Percentiles rank a stretch among this genome's conserved stretches.
phyloP scores from a whole-genome alignment of 2,113 vertebrate species.

The Tympanuchus pallidicinctus region DNA sequence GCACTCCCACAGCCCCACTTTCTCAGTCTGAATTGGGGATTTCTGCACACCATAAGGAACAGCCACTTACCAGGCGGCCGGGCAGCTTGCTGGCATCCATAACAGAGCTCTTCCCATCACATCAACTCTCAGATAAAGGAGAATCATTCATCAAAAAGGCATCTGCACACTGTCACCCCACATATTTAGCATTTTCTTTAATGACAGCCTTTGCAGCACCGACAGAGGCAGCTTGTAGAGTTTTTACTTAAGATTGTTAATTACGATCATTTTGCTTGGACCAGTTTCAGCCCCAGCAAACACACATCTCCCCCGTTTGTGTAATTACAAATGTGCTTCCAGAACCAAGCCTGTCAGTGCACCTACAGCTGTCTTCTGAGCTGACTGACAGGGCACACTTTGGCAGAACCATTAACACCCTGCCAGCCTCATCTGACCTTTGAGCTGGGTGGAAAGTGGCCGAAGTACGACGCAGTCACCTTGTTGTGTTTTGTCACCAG shows the following conservation, averaged over 20 bases:
- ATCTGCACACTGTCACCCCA: not conserved
- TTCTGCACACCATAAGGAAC: not conserved
- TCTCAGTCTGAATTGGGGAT: not conserved
- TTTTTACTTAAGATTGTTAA: not conserved
- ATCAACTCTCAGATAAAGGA: not conserved
- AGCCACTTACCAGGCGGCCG: not conserved
- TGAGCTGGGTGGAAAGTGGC: slow-evolving; percentile 55
- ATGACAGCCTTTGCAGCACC: not conserved
- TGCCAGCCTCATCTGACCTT: slow-evolving; percentile 51
- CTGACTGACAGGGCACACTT: not conserved
- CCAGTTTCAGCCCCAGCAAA: not conserved
- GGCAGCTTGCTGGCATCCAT: slow-evolving; percentile 30
- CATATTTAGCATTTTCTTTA: not conserved
- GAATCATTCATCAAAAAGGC: not conserved
- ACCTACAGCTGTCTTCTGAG: not conserved
- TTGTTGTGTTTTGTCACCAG: not conserved
- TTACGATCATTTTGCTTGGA: not conserved
- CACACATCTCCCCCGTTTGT: not conserved
- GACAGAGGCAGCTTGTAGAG: not conserved
- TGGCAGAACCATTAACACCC: not conserved
- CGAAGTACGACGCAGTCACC: slow-evolving; percentile 27
- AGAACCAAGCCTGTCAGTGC: not conserved
- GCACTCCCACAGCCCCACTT: not conserved
- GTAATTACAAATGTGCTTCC: not conserved
- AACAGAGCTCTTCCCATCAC: not conserved